Conservation (phyloP, 1,140 invertebrate genomes). For the Zaprionus inermis region DNA sequence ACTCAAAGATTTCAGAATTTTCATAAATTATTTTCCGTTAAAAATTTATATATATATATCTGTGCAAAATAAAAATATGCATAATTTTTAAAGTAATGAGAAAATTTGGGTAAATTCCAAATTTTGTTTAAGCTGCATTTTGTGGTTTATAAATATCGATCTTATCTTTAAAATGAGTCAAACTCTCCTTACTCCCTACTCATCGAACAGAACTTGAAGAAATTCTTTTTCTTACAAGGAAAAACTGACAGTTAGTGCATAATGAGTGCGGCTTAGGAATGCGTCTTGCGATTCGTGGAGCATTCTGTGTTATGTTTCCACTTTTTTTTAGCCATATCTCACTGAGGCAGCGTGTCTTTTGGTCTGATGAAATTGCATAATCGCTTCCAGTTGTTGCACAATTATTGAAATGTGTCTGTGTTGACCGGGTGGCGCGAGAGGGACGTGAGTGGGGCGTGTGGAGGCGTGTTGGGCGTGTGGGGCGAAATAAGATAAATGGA, state of each 20-base stretch:
- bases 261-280: background rate
- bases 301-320: background rate
- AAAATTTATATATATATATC: background rate
- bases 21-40: background rate
- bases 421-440: conserved; percentile 25
- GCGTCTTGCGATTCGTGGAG: background rate
- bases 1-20: background rate
- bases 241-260: conserved; percentile 6
- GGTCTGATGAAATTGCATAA: conserved; percentile 82
- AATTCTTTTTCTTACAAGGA: too few species aligned
- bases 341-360: conserved; percentile 65
- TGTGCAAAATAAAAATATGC: too few species aligned
- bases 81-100: too few species aligned
- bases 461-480: too few species aligned
- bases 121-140: too few species aligned
- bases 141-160: too few species aligned
- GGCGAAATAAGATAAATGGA: background rate
- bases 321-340: conserved; percentile 64
- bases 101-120: too few species aligned
- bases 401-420: conserved; percentile 78
- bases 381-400: conserved; percentile 82
- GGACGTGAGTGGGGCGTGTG: background rate
- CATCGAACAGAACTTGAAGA: too few species aligned
- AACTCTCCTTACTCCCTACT: too few species aligned
- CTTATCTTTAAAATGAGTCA: too few species aligned